phyloP scores from a whole-genome alignment of 2,113 vertebrate species.

The Silurus glanis region DNA sequence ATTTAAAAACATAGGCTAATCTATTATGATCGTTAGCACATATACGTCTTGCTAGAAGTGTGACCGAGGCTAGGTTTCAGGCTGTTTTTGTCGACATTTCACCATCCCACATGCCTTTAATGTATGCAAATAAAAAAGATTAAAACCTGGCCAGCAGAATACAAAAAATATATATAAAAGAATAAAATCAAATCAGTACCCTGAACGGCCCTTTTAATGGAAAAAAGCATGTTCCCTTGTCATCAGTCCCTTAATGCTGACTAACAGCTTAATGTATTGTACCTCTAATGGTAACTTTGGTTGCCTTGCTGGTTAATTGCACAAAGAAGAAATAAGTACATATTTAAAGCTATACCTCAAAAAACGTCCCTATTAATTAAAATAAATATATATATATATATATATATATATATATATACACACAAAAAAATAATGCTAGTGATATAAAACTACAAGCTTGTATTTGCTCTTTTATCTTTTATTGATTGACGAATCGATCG shows the following conservation, averaged over 20 bases:
- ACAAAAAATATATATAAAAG: background rate
- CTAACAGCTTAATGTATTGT: constrained; percentile 46
- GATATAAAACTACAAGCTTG: constrained; percentile 53
- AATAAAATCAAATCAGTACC: constrained; percentile 23
- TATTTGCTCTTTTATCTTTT: constrained; percentile 57
- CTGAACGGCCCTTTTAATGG: constrained; percentile 12
- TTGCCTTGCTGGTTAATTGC: constrained; percentile 64
- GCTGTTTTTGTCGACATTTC: background rate
- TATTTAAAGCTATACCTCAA: constrained; percentile 59
- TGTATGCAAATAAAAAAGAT: background rate
- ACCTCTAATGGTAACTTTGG: constrained; percentile 57
- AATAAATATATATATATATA: constrained; percentile 48
- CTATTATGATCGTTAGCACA: background rate
- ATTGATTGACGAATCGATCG: constrained; percentile 35
- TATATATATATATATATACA: constrained; percentile 48
- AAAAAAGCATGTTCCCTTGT: constrained; percentile 42
- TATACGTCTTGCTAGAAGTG: background rate
- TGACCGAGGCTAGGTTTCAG: background rate
- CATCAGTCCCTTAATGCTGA: constrained; percentile 56
- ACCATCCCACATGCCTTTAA: background rate
- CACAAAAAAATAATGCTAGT: constrained; percentile 52
- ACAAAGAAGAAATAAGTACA: constrained; percentile 59
- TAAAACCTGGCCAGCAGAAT: background rate
- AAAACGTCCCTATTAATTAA: constrained; percentile 50
- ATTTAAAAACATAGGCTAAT: constrained; percentile 15